These are phyloP conservation scores for Heliconius hewitsoni DNA, from an alignment of 1,140 invertebrate genomes.

Conservation along the genomic window DNA sequence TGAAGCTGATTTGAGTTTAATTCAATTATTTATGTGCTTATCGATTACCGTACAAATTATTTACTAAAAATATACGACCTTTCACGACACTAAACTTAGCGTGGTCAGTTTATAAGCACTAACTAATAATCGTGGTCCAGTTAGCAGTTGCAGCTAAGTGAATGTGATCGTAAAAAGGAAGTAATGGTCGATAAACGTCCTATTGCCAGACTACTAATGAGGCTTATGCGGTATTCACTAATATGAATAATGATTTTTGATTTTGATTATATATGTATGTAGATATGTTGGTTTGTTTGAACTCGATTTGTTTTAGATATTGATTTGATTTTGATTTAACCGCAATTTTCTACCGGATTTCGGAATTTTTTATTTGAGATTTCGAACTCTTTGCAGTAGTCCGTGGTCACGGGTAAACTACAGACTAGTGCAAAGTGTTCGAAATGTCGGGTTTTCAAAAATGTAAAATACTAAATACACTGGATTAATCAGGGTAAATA, in stretches of 20 bases:
- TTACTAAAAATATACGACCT: too few species aligned
- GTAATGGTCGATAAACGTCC: constrained; percentile 45
- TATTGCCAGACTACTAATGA: constrained; percentile 41
- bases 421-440: too few species aligned
- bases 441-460: too few species aligned
- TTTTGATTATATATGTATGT: constrained; percentile 17
- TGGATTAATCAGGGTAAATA: too few species aligned
- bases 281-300: background rate
- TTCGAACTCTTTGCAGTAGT: too few species aligned
- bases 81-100: background rate
- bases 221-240: constrained; percentile 39
- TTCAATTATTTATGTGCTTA: too few species aligned
- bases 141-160: constrained; percentile 45
- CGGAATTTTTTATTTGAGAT: too few species aligned
- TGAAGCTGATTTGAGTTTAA: too few species aligned
- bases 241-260: constrained; percentile 34
- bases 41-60: too few species aligned
- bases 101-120: constrained; percentile 31
- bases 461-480: too few species aligned
- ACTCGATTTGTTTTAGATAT: background rate
- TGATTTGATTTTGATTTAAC: background rate
- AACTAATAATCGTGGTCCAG: constrained; percentile 39
- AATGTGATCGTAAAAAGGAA: constrained; percentile 48
- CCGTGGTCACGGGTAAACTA: too few species aligned
- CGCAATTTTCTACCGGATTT: too few species aligned